Evolutionary conservation across 1,140 invertebrate species (phyloP), one percentile per base, ranked within the genome.

Genomic region (Gryon sp.): DNA sequence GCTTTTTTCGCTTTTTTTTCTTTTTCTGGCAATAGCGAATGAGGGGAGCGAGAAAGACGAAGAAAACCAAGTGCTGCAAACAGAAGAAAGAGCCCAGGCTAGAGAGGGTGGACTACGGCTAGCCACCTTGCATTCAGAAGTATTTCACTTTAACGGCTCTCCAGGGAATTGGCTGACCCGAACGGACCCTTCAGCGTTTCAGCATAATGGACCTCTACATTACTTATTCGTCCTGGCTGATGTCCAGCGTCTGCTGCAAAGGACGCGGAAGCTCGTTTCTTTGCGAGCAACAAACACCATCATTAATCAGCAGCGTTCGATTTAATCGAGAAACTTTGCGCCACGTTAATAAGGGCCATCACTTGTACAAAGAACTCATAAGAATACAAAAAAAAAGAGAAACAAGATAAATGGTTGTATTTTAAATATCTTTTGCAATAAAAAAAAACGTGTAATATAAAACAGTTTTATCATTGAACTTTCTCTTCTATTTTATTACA

Each of bases 131-230:
- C 86, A 88, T 88, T 88, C 83, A 82, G 81, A 80, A 87, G 87
- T 88, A 89, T 89, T 89, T 89, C 87, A 88, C 87, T 88, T 87
- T 89, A 88, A 89, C 87, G 87, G 85, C 86, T 80, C 88, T 87
- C 86, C 74, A 50, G 86, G 84, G 88, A 82, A 88, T 88, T 88
- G 84, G 86, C 84, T 88, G 86, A 88, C 85, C 88, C 86, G 68
- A 83, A 73, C 73, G 81, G 84, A 83, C 86, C 86, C 86, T 86
- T 87, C 83, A 84, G 83, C 86, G 76, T 85, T 88, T 87, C 84
- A 81, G 83, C 86, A 88, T 88, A 89, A 89, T 88, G 85, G 87
- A 86, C 82, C 84, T 87, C 82, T 84, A 84, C 85, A 88, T 87
- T 88, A 88, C 87, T 89, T 88, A 87, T 88, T 88, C 84, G 82